Evolutionary conservation across 2,888 invertebrate species (phyloP), one percentile per base, ranked within the genome.

Genomic region (Drosophila antonietae): DNA sequence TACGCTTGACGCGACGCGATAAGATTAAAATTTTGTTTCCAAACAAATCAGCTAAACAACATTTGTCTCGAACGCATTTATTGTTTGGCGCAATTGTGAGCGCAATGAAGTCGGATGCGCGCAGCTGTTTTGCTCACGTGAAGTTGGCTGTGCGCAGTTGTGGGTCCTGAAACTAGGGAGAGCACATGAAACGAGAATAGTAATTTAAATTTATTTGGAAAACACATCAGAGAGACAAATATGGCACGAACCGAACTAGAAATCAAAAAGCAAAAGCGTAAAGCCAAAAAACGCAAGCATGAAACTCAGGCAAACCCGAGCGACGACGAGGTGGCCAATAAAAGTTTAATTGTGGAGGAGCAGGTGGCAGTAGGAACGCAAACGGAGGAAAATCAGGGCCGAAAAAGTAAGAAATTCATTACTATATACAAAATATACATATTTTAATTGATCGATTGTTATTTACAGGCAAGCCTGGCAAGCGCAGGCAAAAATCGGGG

Each of bases 311-410:
- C 73, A 1, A 56, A 64, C 3, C 84, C 80, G 49, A 77, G 81
- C 33, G 91, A 91, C 46, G 91, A 91, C 44, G 91, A 85, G 58
- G 85, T 91, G 60, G 90, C 91, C 37, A 76, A 64, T 71, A 91
- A 91, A 80, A 91, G 91, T 73, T 44, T 91, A 14, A 91, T 91
- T 58, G 71, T 91, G 14, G 91, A 90, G 12, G 57, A 85, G 15
- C 56, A 65, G 31, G 43, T 69, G 56, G 33, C 39, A 43, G 37
- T 31, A 28, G 47, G 67, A 65, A 47, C 62, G 37, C 47, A 75
- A 62, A 44, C 28, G 3, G 69, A 68, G 23, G 55, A 73, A 23
- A 43, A 62, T 10, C 18, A 18, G 7, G 14, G 9, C 7, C 12
- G 0, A 4, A 70, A 66, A 28, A 55, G 80, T 71, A 51, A 47